These are phyloP conservation scores for Hypena proboscidalis DNA, from an alignment of 2,888 invertebrate genomes.

Conservation along the genomic window DNA sequence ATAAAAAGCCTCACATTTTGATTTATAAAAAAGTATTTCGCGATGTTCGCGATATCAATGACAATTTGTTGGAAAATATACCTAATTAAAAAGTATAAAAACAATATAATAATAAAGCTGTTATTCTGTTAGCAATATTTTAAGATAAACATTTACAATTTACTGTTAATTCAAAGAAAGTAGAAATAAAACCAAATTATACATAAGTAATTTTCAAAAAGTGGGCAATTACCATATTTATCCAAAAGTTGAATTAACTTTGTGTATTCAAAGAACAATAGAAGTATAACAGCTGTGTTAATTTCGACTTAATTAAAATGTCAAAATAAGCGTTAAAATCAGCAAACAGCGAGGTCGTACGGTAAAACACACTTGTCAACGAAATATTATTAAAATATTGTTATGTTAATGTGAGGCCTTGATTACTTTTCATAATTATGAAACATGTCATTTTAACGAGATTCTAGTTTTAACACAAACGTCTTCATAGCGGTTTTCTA, in stretches of 20 bases:
- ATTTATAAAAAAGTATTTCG: not conserved
- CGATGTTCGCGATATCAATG: not conserved
- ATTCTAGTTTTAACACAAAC: slow-evolving; percentile 29
- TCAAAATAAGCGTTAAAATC: slow-evolving; percentile 1
- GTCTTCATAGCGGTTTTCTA: slow-evolving; percentile 20
- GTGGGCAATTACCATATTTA: too few relatives aligned
- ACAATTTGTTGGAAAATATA: not conserved
- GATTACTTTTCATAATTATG: slow-evolving; percentile 27
- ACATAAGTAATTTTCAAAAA: too few relatives aligned
- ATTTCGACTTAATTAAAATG: not conserved
- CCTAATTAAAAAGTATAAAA: not conserved
- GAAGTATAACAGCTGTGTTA: too few relatives aligned
- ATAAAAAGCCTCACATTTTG: slow-evolving; percentile 22
- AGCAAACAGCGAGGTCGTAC: slow-evolving; percentile 4
- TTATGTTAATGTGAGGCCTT: slow-evolving; percentile 30
- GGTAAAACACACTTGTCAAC: slow-evolving; percentile 9
- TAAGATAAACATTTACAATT: too few relatives aligned
- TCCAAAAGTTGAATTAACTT: too few relatives aligned
- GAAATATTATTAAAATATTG: slow-evolving; percentile 18
- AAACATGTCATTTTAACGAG: slow-evolving; percentile 30
- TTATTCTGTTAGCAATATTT: too few relatives aligned
- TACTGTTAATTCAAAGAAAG: too few relatives aligned
- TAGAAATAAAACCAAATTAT: too few relatives aligned
- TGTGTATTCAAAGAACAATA: too few relatives aligned
- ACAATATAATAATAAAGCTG: too few relatives aligned